Evolutionary conservation across 2,113 vertebrate species (phyloP), one percentile per base, ranked within the genome.

Genomic region (Trogon surrucura): DNA sequence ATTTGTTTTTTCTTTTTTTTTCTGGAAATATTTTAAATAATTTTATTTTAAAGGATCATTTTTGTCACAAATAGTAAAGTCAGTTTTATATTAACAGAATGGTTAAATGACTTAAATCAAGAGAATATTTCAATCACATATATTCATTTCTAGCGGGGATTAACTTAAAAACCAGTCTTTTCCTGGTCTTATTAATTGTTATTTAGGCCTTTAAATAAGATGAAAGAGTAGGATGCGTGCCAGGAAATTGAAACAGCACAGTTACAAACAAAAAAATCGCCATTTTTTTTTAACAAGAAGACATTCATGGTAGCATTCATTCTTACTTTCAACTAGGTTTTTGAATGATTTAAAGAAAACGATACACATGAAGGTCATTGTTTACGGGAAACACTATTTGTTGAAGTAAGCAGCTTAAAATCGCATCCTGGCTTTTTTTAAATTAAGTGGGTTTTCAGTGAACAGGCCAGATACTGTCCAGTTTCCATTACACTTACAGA

Each of bases 141-240:
- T 21, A 36, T 2, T 45, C 1, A 34, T 80, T 92, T 86, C 16
- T 83, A 61, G 25, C 12, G 53, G 5, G 3, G 26, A 54, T 70
- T 66, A 70, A 50, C 1, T 77, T 32, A 22, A 75, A 91, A 89
- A 71, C 0, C 10, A 8, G 1, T 58, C 5, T 71, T 89, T 82
- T 65, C 5, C 4, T 80, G 16, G 7, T 70, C 10, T 66, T 80
- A 65, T 45, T 83, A 70, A 50, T 61, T 80, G 26, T 86, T 16
- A 92, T 50, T 61, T 66, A 65, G 34, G 8, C 9, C 6, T 48
- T 93, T 72, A 77, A 41, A 5, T 32, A 25, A 80, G 16, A 57
- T 58, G 61, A 81, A 34, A 70, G 25, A 53, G 13, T 38, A 20
- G 8, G 8, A 64, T 57, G 21, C 0, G 0, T 85, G 16, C 6